Percentiles rank a stretch among this genome's conserved stretches.
Evolutionary conservation across 2,113 vertebrate genomes (phyloP).

Genomic region (Willisornis vidua): DNA sequence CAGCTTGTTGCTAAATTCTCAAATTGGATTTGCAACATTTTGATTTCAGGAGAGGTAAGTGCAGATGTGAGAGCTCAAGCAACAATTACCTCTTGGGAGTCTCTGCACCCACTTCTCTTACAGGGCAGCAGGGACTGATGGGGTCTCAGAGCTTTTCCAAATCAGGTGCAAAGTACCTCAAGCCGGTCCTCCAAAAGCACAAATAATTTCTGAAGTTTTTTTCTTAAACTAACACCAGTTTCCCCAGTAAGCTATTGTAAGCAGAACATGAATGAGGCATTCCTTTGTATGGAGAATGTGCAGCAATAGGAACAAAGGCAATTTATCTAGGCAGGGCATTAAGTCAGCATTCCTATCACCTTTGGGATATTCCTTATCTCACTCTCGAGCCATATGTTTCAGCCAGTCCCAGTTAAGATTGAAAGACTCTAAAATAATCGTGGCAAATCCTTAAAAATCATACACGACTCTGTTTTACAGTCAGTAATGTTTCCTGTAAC

Average conservation of each 20-base stretch:
- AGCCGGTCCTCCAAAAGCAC: not conserved
- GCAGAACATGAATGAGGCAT: not conserved
- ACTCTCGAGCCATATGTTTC: not conserved
- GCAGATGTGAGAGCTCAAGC: not conserved
- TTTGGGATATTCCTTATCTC: not conserved
- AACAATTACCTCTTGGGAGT: not conserved
- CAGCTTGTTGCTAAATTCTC: not conserved
- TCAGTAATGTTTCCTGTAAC: not conserved
- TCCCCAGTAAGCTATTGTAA: not conserved
- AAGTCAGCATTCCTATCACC: not conserved
- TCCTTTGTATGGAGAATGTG: not conserved
- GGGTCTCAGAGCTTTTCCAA: not conserved
- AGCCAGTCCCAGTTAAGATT: not conserved
- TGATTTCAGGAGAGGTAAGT: not conserved
- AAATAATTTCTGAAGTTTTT: not conserved
- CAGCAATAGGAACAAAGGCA: not conserved
- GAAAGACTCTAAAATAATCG: not conserved
- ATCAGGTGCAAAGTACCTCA: not conserved
- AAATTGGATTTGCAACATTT: not conserved
- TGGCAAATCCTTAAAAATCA: not conserved
- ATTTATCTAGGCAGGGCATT: not conserved
- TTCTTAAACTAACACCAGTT: not conserved
- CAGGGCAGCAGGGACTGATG: fast-evolving
- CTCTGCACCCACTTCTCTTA: not conserved
- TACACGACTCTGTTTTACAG: not conserved